A percentile compares a stretch with the other conserved stretches of the same genome.
phyloP scores from a whole-genome alignment of 1,140 invertebrate genomes.

The Drosophila equinoxialis region DNA sequence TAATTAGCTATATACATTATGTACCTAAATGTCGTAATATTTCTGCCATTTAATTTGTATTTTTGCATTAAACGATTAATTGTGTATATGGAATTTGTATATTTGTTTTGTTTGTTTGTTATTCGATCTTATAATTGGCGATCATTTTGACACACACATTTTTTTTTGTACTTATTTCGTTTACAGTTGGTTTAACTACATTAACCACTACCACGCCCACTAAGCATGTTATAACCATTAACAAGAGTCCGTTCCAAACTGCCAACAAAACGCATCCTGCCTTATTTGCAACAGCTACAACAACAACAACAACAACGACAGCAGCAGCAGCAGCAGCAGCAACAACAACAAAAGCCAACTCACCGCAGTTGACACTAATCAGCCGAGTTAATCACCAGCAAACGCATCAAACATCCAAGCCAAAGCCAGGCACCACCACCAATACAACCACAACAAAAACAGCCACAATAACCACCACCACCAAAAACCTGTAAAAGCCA shows the following conservation, averaged over 20 bases:
- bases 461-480: constrained; percentile 38
- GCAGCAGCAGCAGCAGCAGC: not conserved
- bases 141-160: constrained; percentile 54
- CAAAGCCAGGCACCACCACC: constrained; percentile 17
- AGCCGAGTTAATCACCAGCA: constrained; percentile 15
- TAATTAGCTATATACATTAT: not conserved
- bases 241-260: constrained; percentile 70
- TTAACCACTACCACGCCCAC: constrained; percentile 71
- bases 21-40: constrained; percentile 7
- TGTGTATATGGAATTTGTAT: constrained; percentile 24
- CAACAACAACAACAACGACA: constrained; percentile 4
- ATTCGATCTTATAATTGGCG: constrained; percentile 53
- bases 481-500: constrained; percentile 47
- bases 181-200: constrained; percentile 78
- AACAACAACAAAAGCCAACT: constrained; percentile 31
- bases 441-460: constrained; percentile 36
- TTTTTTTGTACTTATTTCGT: constrained; percentile 76
- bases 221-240: constrained; percentile 80
- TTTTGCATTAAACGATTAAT: constrained; percentile 17
- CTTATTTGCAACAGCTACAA: constrained; percentile 47
- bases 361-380: constrained; percentile 42
- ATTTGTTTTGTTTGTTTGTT: no score
- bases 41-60: not conserved
- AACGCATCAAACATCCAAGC: constrained; percentile 28
- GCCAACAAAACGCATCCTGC: constrained; percentile 51